Percentiles rank a stretch among this genome's conserved stretches.
Conservation (phyloP, 2,797 vertebrate genomes). For the Psittacula echo region DNA sequence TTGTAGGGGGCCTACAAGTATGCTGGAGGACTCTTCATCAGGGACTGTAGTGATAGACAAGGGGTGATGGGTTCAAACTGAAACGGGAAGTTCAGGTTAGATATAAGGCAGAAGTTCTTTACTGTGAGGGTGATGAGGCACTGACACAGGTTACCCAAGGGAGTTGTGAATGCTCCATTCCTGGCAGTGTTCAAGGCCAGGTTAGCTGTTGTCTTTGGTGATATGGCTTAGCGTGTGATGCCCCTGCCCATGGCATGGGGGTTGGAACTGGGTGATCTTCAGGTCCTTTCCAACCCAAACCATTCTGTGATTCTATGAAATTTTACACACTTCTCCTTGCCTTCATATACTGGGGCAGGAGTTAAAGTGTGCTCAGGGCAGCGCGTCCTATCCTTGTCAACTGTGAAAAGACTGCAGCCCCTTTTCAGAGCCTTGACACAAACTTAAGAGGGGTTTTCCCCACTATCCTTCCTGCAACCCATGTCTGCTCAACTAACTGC, state of each 20-base stretch:
- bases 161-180: neutral
- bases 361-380: neutral
- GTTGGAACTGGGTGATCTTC: no score
- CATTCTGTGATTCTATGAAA: no score
- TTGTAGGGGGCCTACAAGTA: neutral
- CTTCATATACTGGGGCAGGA: neutral
- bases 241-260: neutral
- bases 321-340: neutral
- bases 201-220: neutral
- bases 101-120: neutral
- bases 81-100: neutral
- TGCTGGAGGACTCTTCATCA: neutral
- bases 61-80: neutral
- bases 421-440: neutral
- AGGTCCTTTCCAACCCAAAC: no score
- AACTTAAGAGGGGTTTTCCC: neutral
- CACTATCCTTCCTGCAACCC: neutral
- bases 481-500: neutral
- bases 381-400: neutral
- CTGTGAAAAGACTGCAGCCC: neutral
- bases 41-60: neutral
- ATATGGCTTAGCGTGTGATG: neutral
- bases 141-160: neutral
- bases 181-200: neutral
- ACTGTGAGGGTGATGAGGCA: neutral